Percentiles rank a stretch among this genome's conserved stretches.
These are phyloP conservation scores for Heliocidaris erythrogramma DNA, from an alignment of 35 echinoderm and acorn worm species.

Conservation along the genomic window DNA sequence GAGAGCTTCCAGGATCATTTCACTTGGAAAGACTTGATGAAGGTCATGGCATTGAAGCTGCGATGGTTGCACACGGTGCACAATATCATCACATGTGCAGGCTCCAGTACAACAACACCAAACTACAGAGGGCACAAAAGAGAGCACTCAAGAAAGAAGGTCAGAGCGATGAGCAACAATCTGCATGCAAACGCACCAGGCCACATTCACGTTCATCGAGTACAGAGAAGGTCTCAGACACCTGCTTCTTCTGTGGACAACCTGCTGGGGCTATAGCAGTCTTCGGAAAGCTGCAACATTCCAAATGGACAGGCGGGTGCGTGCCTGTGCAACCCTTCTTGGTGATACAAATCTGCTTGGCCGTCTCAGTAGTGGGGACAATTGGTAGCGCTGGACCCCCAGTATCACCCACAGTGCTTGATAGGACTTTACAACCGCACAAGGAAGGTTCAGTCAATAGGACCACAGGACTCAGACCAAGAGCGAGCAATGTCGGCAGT, in stretches of 20 bases:
- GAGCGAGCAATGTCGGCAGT: constrained; percentile 54
- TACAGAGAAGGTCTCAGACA: too few species aligned
- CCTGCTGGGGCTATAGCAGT: background rate
- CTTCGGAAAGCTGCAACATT: background rate
- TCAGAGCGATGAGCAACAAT: background rate
- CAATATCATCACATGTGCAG: constrained; percentile 62
- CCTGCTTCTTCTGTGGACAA: constrained; percentile 9
- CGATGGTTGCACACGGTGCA: constrained; percentile 42
- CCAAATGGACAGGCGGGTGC: background rate
- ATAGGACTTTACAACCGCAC: constrained; percentile 39
- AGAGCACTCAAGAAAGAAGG: background rate
- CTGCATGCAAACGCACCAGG: background rate
- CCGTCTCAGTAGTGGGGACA: constrained; percentile 41
- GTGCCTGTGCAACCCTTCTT: background rate
- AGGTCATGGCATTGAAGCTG: constrained; percentile 54
- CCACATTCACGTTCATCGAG: too few species aligned
- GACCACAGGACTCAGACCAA: background rate
- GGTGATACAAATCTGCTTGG: background rate
- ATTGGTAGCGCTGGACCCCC: constrained; percentile 17
- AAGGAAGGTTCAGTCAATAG: background rate
- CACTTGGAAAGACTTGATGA: constrained; percentile 49
- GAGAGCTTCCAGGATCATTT: too few species aligned
- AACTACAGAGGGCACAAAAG: background rate
- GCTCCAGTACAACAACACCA: constrained; percentile 30
- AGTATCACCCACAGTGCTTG: constrained; percentile 49